Evolutionary conservation across 2,888 invertebrate genomes (phyloP).

Genomic region (Halocaridina rubra): DNA sequence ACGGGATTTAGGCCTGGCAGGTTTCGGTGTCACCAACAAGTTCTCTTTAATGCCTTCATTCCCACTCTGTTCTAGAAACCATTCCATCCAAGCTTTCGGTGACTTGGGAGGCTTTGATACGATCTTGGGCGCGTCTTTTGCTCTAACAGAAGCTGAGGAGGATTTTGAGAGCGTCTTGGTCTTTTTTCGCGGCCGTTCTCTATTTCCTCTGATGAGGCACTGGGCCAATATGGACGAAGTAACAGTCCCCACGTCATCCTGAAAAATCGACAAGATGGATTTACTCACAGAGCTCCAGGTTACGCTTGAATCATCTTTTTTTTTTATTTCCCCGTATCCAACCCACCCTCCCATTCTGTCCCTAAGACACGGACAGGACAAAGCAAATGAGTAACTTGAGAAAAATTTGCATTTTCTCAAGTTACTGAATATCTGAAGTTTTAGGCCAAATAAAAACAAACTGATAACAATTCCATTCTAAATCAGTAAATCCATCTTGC

Average conservation of each 20-base stretch:
- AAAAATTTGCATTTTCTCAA: background rate
- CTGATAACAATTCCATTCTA: constrained; percentile 36
- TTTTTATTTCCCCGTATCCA: background rate
- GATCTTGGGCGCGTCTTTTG: constrained; percentile 30
- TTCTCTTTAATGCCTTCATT: constrained; percentile 49
- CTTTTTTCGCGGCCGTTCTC: constrained; percentile 48
- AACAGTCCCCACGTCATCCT: constrained; percentile 52
- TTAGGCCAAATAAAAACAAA: background rate
- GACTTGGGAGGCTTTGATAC: constrained; percentile 26
- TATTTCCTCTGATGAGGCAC: constrained; percentile 58
- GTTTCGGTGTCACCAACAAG: constrained; percentile 22
- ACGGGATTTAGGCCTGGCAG: constrained; percentile 21
- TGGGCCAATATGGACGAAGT: constrained; percentile 54
- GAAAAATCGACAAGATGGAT: constrained; percentile 63
- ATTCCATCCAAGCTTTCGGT: constrained; percentile 59
- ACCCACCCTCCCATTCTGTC: background rate
- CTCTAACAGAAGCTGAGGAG: constrained; percentile 33
- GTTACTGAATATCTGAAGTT: background rate
- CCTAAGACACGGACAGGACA: constrained; percentile 34
- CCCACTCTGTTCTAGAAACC: constrained; percentile 57
- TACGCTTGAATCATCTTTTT: constrained; percentile 28
- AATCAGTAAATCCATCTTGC: constrained; percentile 60
- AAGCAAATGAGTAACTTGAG: constrained; percentile 15
- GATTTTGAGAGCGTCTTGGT: constrained; percentile 6
- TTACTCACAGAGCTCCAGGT: constrained; percentile 53